A percentile compares a stretch with the other conserved stretches of the same genome.
Conservation (phyloP, 2,113 vertebrate genomes). For the Hyperoodon ampullatus region DNA sequence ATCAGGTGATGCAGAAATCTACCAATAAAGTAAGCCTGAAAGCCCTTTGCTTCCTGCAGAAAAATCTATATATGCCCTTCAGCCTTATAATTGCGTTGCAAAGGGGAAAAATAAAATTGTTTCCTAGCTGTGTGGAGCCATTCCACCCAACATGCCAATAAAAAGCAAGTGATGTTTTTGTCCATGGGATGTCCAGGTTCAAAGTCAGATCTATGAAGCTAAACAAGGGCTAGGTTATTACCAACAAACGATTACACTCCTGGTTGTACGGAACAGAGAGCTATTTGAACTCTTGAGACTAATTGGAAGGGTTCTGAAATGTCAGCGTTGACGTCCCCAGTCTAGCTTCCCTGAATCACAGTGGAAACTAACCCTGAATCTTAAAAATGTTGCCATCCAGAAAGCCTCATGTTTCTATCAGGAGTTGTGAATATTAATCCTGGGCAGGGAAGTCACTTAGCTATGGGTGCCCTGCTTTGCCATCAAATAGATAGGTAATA, state of each 20-base stretch:
- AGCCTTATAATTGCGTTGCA: constrained; percentile 68
- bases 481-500: neutral
- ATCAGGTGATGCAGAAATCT: neutral
- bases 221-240: constrained; percentile 59
- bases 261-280: constrained; percentile 19
- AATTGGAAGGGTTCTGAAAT: constrained; percentile 48
- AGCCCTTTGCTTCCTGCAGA: constrained; percentile 55
- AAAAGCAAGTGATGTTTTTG: constrained; percentile 69
- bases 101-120: constrained; percentile 64
- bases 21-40: constrained; percentile 46
- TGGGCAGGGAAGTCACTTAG: neutral
- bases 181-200: neutral
- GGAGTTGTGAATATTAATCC: neutral
- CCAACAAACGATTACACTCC: constrained; percentile 64
- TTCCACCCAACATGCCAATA: constrained; percentile 58
- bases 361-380: constrained; percentile 47
- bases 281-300: constrained; percentile 62
- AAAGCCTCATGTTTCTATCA: neutral
- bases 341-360: constrained; percentile 9
- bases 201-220: constrained; percentile 47
- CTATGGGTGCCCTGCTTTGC: neutral
- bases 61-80: constrained; percentile 70
- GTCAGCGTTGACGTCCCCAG: neutral
- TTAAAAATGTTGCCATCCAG: constrained; percentile 32
- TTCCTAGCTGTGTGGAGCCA: constrained; percentile 57